Base-by-base conservation (phyloP, 1,140 invertebrate species). In the Lepidotrigona ventralis region DNA sequence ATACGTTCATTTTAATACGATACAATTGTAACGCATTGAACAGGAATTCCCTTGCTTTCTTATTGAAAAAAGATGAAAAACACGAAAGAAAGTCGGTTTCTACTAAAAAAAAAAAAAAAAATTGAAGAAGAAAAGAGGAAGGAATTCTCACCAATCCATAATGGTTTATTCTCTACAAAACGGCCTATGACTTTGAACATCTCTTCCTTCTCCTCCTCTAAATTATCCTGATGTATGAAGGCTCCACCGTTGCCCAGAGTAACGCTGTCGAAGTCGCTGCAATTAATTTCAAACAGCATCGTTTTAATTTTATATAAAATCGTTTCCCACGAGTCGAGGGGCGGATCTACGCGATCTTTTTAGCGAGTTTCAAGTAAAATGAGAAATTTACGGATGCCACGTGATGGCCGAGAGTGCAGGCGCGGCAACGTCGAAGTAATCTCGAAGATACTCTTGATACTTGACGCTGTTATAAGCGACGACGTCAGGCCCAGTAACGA, bases 361-460 rank as follows among this genome's bases (percentile, higher is more conserved):
- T 17, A 26, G 5, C 12, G 39, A 46, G 39, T 46, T 39, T 39
- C 39, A 8, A 39, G 39, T 5, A 8, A 46, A 8, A 29, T 58
- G 3, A 71, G 53, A 64, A 4, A 95, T 95, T 95, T 92, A 96
- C 96, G 95, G 95, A 92, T 96, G 95, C 91, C 96, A 95, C 12
- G 96, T 94, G 74, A 96, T 90, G 51, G 95, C 95, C 72, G 95
- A 94, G 86, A 96, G 93, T 77, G 94, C 92, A 79, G 93, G 91
- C 39, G 93, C 92, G 6, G 95, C 93, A n/a, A 94, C 88, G 54
- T 91, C 92, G 8, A 96, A 92, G 86, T 95, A 95, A 88, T 95
- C 95, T 84, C 94, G 94, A 39, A 96, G 93, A 86, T 95, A 95
- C 69, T 94, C 93, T 69, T 94, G 92, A 71, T 95, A 94, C 26